Conservation (phyloP, 2,113 vertebrate species). For the Rhinoptilus africanus region DNA sequence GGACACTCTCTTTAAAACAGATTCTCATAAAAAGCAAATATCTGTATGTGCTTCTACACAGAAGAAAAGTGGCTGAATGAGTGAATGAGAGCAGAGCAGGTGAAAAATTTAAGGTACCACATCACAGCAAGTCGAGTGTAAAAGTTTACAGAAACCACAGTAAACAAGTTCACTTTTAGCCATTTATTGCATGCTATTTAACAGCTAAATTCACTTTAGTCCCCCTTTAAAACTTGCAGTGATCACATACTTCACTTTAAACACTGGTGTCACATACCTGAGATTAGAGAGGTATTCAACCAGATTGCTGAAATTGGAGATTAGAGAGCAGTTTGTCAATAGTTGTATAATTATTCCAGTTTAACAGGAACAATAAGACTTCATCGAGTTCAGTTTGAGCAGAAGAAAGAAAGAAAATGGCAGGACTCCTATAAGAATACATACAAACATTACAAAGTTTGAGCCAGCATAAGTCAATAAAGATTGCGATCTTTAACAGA, state of each 20-base stretch:
- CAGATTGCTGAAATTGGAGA: background rate
- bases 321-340: background rate
- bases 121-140: background rate
- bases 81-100: background rate
- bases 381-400: background rate
- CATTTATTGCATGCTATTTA: background rate
- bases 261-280: background rate
- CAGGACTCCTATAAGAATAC: rapidly evolving
- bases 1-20: background rate
- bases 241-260: background rate
- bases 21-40: background rate
- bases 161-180: background rate
- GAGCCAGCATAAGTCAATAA: background rate
- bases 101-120: background rate
- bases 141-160: background rate
- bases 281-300: background rate
- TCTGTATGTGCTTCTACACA: background rate
- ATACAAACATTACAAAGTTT: background rate
- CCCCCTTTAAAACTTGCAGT: background rate
- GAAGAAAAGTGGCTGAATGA: background rate
- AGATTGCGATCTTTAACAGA: background rate
- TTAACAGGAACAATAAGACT: background rate
- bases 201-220: background rate
- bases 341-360: background rate
- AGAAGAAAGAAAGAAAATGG: background rate